Conservation (phyloP, 2,888 invertebrate genomes). For the Rhogogaster chlorosoma region DNA sequence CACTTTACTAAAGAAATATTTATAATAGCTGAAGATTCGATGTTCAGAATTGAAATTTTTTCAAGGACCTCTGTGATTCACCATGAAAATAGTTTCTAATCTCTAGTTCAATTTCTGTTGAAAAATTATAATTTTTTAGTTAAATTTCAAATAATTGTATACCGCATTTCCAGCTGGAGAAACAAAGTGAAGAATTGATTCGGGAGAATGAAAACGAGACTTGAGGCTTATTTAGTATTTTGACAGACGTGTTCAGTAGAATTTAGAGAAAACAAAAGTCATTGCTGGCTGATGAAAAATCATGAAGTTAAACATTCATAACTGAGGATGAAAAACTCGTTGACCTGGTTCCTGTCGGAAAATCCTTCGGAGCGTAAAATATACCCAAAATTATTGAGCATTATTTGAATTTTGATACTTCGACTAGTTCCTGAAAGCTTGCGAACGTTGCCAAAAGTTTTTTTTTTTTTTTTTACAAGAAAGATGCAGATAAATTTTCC, state of each 20-base stretch:
- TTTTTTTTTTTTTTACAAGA: neutral
- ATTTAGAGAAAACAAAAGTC: too few species aligned
- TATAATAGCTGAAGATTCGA: neutral
- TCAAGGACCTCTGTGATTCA: neutral
- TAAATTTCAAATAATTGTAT: too few species aligned
- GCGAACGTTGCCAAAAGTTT: neutral
- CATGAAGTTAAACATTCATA: neutral
- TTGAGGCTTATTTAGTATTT: too few species aligned
- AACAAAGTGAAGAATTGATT: too few species aligned
- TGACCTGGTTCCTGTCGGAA: neutral
- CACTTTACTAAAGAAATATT: neutral
- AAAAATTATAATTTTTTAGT: too few species aligned
- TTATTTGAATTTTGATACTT: neutral
- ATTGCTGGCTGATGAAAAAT: too few species aligned
- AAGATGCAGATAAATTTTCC: neutral
- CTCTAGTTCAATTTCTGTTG: too few species aligned
- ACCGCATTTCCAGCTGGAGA: too few species aligned
- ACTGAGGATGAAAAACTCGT: neutral
- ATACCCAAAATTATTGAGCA: neutral
- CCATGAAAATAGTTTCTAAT: too few species aligned
- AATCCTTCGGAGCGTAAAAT: neutral
- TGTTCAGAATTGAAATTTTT: neutral
- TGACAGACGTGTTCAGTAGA: too few species aligned
- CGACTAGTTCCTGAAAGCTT: neutral
- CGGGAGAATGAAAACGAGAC: too few species aligned